Percentiles rank a stretch among this genome's conserved stretches.
Conservation (phyloP, 2,113 vertebrate species). For the Siphamia tubifer region DNA sequence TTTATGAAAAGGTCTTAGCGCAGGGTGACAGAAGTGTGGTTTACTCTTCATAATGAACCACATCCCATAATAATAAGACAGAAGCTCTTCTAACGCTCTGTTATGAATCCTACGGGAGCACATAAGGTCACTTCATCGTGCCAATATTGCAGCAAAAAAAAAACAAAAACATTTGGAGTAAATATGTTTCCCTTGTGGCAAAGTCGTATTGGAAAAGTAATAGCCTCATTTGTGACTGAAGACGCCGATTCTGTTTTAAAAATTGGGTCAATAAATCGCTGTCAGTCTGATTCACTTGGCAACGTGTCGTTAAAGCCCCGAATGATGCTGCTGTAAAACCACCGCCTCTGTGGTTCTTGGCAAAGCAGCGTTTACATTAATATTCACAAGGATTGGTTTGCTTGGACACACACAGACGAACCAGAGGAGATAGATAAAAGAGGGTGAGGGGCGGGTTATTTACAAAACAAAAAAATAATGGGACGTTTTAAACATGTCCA, state of each 20-base stretch:
- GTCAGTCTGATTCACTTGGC: slow-evolving; percentile 67
- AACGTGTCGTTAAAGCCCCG: slow-evolving; percentile 55
- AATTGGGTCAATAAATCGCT: slow-evolving; percentile 73
- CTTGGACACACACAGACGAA: background rate
- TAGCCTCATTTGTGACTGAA: slow-evolving; percentile 40
- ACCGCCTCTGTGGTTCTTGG: slow-evolving; percentile 47
- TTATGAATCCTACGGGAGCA: no score
- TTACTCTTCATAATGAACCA: no score
- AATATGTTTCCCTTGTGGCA: background rate
- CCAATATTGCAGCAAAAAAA: no score
- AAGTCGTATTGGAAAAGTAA: background rate
- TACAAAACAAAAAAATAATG: slow-evolving; percentile 28
- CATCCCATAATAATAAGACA: no score
- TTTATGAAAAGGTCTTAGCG: no score
- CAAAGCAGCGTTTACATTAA: slow-evolving; percentile 47
- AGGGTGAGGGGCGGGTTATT: slow-evolving; percentile 24
- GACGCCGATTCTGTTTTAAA: slow-evolving; percentile 48
- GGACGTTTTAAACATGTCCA: background rate
- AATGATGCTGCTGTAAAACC: slow-evolving; percentile 36
- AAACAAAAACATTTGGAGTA: background rate
- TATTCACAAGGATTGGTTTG: slow-evolving; percentile 45
- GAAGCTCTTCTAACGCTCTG: no score
- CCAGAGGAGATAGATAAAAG: slow-evolving; percentile 19
- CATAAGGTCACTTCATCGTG: no score
- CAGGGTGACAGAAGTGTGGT: no score